Base-by-base conservation (phyloP, 1,140 invertebrate species). In the Dendroctonus valens region DNA sequence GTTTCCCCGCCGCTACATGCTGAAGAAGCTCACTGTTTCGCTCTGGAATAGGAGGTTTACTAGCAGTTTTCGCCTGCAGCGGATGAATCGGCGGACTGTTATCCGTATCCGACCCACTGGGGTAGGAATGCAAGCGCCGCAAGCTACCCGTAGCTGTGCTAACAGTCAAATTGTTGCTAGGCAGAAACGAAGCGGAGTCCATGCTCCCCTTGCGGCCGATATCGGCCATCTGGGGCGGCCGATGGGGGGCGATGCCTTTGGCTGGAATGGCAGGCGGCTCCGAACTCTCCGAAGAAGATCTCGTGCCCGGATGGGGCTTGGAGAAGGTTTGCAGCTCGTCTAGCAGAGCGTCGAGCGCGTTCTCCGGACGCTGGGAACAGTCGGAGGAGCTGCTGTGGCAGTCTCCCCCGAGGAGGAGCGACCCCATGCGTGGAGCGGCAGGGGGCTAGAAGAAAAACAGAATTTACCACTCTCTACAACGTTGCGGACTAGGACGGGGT, bases 341-440 rank as follows among this genome's bases (percentile, higher is more conserved):
- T 91, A 96, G 79, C 88, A 96, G 80, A 87, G 91, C 90, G 88
- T 96, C 92, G 88, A 95, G 91, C 86, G 92, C 90, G 88, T 93
- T 94, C 88, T 94, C 91, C 84, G 88, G 81, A 84, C 89, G 86
- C 81, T 69, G 67, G 67, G 60, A 42, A 79, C 79, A 77, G 80
- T 84, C 79, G 82, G 85, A 78, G 83, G 85, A 78, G 80, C 83
- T 81, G 79, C 78, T 71, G 81, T 76, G 70, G 79, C 81, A 77
- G 84, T 86, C 85, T 84, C 87, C 85, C 83, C 84, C 82, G 84
- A 85, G 72, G 81, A 80, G 68, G 81, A 81, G 75, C 85, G 84
- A 77, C 81, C 84, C 85, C 88, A 87, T 80, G 82, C 86, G 84
- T 80, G 82, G 82, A 81, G 82, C 75, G 83, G 83, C 72, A 84